Base-by-base conservation (phyloP, 2,797 vertebrate species). In the Malurus leucopterus region DNA sequence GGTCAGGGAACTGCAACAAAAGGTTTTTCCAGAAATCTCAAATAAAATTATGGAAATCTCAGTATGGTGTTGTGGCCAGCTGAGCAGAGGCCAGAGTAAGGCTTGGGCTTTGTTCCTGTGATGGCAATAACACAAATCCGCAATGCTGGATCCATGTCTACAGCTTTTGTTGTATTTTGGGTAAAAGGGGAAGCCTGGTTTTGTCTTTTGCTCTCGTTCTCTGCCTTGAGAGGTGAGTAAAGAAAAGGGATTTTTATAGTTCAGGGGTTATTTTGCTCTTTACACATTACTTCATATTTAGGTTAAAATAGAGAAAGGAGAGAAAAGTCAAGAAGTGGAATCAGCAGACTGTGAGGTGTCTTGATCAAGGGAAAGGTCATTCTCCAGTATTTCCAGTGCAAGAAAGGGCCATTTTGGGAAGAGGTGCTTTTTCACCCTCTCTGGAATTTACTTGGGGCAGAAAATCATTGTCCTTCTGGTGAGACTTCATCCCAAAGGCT, bases 381-480 rank as follows among this genome's bases (percentile, higher is more conserved):
- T 80, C 58, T 11, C 40, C 18, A 23, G 0, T 71, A 57, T 72
- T 84, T 72, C 57, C 64, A 73, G 14, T 21, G 9, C 64, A 73
- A 62, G 59, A 63, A 84, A 65, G 11, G 23, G 30, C 14, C 7
- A 4, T 55, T 80, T 84, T 73, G 58, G 74, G 43, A 72, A 81
- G 32, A 85, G 6, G 6, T 73, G 16, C 21, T 67, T 82, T 74
- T 55, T 59, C 9, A 72, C 18, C 12, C 24, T 1, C 38, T 58
- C 69, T 50, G 13, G 34, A 40, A 20, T 47, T 74, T 69, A 4
- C 11, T 6, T 55, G 27, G 34, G 46, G 13, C 24, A 74, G 46
- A 67, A 29, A 67, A 91, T 50, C 22, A 8, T 12, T 1, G 0
- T 50, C 0, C 0, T 50, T 63, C 26, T 62, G 34, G 30, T 63